Conservation (phyloP, 2,113 vertebrate species). For the Polypterus senegalus region DNA sequence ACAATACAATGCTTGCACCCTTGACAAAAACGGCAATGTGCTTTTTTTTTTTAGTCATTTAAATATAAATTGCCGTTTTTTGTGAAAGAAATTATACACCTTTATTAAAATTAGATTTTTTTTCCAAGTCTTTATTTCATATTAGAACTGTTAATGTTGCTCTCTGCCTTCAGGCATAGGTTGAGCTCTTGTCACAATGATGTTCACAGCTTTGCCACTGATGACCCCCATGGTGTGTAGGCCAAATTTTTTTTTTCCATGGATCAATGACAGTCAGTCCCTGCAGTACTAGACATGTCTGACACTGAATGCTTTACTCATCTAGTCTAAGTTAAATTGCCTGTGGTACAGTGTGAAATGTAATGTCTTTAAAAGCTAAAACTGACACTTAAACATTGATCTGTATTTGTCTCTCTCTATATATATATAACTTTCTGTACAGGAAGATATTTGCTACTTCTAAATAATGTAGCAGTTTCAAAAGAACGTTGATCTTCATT, state of each 20-base stretch:
- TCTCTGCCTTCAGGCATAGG: neutral
- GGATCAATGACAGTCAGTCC: conserved; percentile 42
- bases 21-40: no score
- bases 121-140: no score
- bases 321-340: conserved; percentile 1
- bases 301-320: conserved; percentile 27
- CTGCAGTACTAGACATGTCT: conserved; percentile 24
- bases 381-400: conserved; percentile 3
- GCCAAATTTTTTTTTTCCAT: conserved; percentile 24
- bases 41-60: no score
- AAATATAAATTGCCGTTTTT: no score
- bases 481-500: conserved; percentile 18
- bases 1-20: no score
- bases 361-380: conserved; percentile 6
- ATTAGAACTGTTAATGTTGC: no score
- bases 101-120: no score
- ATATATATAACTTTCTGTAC: neutral
- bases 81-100: no score
- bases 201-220: neutral
- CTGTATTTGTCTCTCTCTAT: neutral
- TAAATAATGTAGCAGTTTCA: neutral
- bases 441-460: neutral
- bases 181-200: neutral
- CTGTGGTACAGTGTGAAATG: conserved; percentile 2
- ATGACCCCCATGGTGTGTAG: conserved; percentile 22